Conservation (phyloP, 2,888 invertebrate species). For the Sceliomorpha sp. region DNA sequence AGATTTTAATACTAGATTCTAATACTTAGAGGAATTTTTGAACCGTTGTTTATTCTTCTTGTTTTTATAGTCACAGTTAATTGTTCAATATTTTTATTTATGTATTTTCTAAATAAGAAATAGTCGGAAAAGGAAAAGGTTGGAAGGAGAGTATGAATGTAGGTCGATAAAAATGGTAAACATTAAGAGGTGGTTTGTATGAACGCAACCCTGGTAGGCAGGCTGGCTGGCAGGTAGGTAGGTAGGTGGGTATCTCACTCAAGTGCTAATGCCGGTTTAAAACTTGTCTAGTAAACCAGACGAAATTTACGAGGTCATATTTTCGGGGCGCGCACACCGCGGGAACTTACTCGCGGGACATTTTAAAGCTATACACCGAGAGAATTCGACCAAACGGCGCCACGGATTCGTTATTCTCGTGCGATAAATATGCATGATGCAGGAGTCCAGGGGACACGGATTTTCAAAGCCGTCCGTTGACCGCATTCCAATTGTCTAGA, state of each 20-base stretch:
- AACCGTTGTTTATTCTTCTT: too few relatives aligned
- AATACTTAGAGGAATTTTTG: too few relatives aligned
- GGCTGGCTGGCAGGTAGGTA: too few relatives aligned
- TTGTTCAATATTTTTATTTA: too few relatives aligned
- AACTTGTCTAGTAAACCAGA: slow-evolving; percentile 52
- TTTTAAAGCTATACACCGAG: slow-evolving; percentile 28
- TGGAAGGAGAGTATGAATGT: neutral
- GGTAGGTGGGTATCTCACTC: slow-evolving; percentile 44
- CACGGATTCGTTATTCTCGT: slow-evolving; percentile 39
- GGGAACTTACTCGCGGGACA: slow-evolving; percentile 20
- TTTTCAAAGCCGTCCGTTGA: slow-evolving; percentile 1
- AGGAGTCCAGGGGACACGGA: slow-evolving; percentile 6
- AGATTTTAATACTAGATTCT: too few relatives aligned
- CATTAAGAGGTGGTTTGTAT: slow-evolving; percentile 4
- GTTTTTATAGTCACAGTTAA: too few relatives aligned
- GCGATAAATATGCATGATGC: slow-evolving; percentile 54
- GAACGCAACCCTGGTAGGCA: slow-evolving; percentile 6
- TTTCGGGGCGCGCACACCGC: slow-evolving; percentile 23
- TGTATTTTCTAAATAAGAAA: too few relatives aligned
- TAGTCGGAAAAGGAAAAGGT: too few relatives aligned
- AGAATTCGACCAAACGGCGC: slow-evolving; percentile 28
- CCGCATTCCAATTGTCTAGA: slow-evolving; percentile 15
- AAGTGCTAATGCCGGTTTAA: slow-evolving; percentile 62
- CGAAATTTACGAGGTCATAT: slow-evolving; percentile 59
- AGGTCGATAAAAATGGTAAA: slow-evolving; percentile 11